Conservation (phyloP, 2,888 invertebrate species). For the Eupithecia exiguata region DNA sequence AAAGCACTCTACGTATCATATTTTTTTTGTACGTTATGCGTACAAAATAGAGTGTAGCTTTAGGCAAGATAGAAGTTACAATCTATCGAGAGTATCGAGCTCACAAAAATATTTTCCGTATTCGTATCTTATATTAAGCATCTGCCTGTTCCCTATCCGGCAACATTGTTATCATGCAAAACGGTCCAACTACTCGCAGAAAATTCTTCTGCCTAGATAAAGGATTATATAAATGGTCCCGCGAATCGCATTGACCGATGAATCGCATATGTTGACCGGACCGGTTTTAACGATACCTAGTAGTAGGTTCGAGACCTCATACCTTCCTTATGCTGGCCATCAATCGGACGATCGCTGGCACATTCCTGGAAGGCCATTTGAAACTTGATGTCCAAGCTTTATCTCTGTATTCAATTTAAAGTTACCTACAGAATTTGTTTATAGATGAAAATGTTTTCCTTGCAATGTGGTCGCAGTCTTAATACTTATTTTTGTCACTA, state of each 20-base stretch:
- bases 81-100: too few species aligned
- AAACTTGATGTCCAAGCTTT: conserved; percentile 24
- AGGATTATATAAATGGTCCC: conserved; percentile 41
- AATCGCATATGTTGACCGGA: conserved; percentile 58
- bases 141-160: too few species aligned
- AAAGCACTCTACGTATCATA: too few species aligned
- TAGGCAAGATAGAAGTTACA: too few species aligned
- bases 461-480: background rate
- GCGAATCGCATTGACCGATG: conserved; percentile 39
- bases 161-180: background rate
- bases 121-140: too few species aligned
- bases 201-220: conserved; percentile 28
- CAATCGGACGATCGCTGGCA: conserved; percentile 29
- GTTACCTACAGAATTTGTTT: conserved; percentile 6
- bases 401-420: conserved; percentile 6
- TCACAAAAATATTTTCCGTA: too few species aligned
- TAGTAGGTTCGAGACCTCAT: conserved; percentile 59
- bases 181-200: background rate
- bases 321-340: conserved; percentile 45
- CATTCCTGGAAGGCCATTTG: conserved; percentile 25
- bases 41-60: too few species aligned
- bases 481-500: too few species aligned
- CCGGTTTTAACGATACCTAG: conserved; percentile 69
- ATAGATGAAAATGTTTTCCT: background rate
- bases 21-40: too few species aligned